Evolutionary conservation across 2,888 invertebrate species (phyloP).

Genomic region (Amiota minor): DNA sequence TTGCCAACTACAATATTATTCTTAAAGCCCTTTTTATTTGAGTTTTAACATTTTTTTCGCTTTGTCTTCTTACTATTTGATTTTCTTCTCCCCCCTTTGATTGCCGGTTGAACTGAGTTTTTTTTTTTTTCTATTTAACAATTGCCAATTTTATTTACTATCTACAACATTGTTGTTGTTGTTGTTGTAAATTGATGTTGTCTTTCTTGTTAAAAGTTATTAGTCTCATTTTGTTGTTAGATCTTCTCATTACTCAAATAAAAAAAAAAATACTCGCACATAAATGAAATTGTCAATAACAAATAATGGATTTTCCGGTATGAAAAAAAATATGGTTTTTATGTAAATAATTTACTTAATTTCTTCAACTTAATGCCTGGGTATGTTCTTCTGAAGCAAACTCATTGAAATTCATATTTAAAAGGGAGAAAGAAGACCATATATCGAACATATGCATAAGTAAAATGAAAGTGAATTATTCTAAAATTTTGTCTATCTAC

Average conservation of each 20-base stretch:
- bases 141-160: conserved; percentile 13
- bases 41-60: neutral
- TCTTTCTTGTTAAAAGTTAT: neutral
- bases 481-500: too few species aligned
- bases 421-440: too few species aligned
- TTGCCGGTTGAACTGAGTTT: neutral
- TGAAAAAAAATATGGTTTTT: too few species aligned
- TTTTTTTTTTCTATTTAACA: neutral
- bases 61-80: neutral
- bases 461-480: too few species aligned
- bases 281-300: too few species aligned
- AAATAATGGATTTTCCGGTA: neutral
- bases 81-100: neutral
- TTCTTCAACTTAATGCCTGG: too few species aligned
- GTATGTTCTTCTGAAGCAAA: too few species aligned
- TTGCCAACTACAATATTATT: conserved; percentile 8
- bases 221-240: neutral
- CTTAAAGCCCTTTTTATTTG: neutral
- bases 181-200: neutral
- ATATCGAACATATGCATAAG: too few species aligned
- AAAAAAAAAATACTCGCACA: too few species aligned
- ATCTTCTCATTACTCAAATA: too few species aligned
- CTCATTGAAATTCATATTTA: too few species aligned
- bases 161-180: neutral
- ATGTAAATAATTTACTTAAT: too few species aligned